phyloP scores from a whole-genome alignment of 2,888 invertebrate species.

The Rhorus exstirpatorius region DNA sequence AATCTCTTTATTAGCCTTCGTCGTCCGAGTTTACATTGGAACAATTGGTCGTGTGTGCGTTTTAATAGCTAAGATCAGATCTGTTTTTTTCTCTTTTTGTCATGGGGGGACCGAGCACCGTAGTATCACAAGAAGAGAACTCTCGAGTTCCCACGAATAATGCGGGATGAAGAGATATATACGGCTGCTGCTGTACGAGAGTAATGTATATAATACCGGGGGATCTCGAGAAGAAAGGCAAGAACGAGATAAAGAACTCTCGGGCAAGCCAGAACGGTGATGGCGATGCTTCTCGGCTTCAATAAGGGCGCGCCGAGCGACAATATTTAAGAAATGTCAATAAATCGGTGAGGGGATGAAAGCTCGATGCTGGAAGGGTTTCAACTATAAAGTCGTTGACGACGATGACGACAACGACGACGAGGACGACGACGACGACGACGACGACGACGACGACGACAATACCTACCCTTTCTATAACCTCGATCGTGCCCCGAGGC shows the following conservation, averaged over 20 bases:
- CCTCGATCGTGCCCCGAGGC: slow-evolving; percentile 80
- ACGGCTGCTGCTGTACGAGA: slow-evolving; percentile 34
- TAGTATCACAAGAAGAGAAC: slow-evolving; percentile 41
- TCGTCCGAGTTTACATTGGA: slow-evolving; percentile 63
- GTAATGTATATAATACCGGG: slow-evolving; percentile 41
- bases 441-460: slow-evolving; percentile 78
- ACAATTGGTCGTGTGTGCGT: slow-evolving; percentile 68
- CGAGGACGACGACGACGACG: slow-evolving; percentile 76
- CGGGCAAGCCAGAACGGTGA: slow-evolving; percentile 13
- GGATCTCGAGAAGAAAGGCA: slow-evolving; percentile 57
- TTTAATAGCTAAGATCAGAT: slow-evolving; percentile 70
- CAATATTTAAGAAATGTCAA: slow-evolving; percentile 85
- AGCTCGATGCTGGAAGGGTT: slow-evolving; percentile 69
- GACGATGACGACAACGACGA: slow-evolving; percentile 66
- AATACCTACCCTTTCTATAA: slow-evolving; percentile 72
- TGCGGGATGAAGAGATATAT: slow-evolving; percentile 49
- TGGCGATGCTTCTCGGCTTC: slow-evolving; percentile 56
- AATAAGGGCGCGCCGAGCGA: slow-evolving; percentile 76
- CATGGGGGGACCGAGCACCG: background rate
- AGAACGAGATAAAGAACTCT: slow-evolving; percentile 64
- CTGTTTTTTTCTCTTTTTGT: slow-evolving; percentile 37
- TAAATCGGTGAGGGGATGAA: slow-evolving; percentile 76
- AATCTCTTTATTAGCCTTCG: slow-evolving; percentile 28
- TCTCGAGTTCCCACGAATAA: slow-evolving; percentile 65
- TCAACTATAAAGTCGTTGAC: slow-evolving; percentile 44